Percentiles rank a stretch among this genome's conserved stretches.
Evolutionary conservation across 2,888 invertebrate genomes (phyloP).

Genomic region (Microplitis manilae): DNA sequence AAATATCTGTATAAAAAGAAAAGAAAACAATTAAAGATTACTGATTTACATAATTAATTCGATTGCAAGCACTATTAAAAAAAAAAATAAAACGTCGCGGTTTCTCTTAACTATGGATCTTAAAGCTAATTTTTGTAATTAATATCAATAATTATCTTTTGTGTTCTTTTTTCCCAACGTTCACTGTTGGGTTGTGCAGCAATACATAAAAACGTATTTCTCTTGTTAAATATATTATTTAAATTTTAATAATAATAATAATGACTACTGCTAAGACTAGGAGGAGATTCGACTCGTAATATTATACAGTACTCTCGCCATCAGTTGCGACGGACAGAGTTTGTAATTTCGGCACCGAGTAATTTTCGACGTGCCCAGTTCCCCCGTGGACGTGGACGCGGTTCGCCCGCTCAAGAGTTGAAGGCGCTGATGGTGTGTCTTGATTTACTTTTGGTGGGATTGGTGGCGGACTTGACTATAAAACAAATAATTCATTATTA

Average conservation of each 20-base stretch:
- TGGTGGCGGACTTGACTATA: conserved; percentile 67
- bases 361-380: conserved; percentile 66
- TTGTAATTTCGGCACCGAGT: conserved; percentile 70
- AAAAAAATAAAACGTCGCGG: too few species aligned
- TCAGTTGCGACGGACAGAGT: conserved; percentile 68
- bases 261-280: conserved; percentile 54
- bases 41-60: not conserved
- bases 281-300: conserved; percentile 54
- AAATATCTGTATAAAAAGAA: not conserved
- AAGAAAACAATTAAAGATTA: not conserved
- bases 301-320: conserved; percentile 67
- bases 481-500: conserved; percentile 42
- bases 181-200: not conserved
- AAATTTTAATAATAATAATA: conserved; percentile 1
- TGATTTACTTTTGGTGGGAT: conserved; percentile 70
- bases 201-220: not conserved
- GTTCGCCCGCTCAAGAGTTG: conserved; percentile 64
- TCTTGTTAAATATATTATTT: not conserved
- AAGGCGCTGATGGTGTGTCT: conserved; percentile 68
- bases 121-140: too few species aligned
- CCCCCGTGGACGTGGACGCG: conserved; percentile 55
- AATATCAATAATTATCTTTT: too few species aligned
- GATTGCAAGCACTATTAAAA: not conserved
- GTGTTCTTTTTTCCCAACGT: not conserved
- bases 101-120: too few species aligned